These are phyloP conservation scores for Sclerodermus sp. DNA, from an alignment of 2,888 invertebrate genomes.

Conservation along the genomic window DNA sequence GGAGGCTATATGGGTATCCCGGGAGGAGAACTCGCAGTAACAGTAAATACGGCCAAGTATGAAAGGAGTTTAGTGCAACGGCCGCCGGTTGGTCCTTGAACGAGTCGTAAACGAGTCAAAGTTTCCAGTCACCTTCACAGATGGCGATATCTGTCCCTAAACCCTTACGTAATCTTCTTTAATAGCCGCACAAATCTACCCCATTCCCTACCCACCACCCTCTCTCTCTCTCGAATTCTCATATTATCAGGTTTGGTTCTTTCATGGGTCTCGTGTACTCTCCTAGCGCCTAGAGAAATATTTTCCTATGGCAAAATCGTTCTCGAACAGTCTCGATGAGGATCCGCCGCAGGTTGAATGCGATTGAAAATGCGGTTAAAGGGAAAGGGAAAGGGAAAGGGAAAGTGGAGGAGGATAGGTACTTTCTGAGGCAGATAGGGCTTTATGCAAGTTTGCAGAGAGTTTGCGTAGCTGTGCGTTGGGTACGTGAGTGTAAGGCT, in stretches of 20 bases:
- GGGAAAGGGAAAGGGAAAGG: constrained; percentile 11
- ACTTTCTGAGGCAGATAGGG: not conserved
- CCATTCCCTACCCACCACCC: too few relatives aligned
- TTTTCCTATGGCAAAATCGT: too few relatives aligned
- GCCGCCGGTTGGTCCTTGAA: constrained; percentile 25
- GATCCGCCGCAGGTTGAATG: constrained; percentile 11
- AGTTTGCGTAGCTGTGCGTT: constrained; percentile 1
- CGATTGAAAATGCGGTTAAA: constrained; percentile 2
- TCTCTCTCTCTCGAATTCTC: too few relatives aligned
- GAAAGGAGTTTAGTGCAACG: constrained; percentile 23
- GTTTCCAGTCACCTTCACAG: constrained; percentile 21
- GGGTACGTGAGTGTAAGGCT: constrained; percentile 2
- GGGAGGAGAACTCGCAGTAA: too few relatives aligned
- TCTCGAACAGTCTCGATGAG: not conserved
- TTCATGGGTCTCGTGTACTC: too few relatives aligned
- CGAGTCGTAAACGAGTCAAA: constrained; percentile 4
- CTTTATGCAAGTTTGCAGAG: constrained; percentile 2
- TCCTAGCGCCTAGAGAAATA: too few relatives aligned
- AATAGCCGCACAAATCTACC: too few relatives aligned
- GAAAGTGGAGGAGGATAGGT: constrained; percentile 12
- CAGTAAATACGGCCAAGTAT: too few relatives aligned
- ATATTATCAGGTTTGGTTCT: too few relatives aligned
- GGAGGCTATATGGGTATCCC: too few relatives aligned
- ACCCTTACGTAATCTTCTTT: too few relatives aligned
- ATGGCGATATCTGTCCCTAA: constrained; percentile 28